Conservation (phyloP, 1,140 invertebrate genomes). For the Mylabris phalerata region DNA sequence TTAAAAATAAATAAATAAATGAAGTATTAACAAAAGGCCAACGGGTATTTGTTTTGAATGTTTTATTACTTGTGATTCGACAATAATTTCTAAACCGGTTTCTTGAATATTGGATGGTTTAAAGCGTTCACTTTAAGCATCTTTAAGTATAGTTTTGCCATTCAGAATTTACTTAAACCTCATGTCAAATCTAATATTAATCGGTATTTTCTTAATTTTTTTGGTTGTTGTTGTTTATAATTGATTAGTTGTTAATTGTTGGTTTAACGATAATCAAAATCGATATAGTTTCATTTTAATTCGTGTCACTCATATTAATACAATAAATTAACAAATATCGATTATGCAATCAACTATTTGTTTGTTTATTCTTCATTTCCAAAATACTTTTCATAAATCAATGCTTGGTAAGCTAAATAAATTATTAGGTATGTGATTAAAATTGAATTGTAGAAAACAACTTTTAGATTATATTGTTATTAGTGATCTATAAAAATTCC, state of each 20-base stretch:
- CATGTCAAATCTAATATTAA: no score
- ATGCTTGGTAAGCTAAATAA: not conserved
- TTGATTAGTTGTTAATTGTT: no score
- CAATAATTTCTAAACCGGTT: conserved; percentile 9
- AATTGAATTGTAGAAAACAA: no score
- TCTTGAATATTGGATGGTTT: not conserved
- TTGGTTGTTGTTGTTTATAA: no score
- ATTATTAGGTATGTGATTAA: no score
- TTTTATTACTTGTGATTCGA: conserved; percentile 1
- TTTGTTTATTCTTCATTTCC: not conserved
- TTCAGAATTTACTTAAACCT: no score
- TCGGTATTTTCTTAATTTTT: no score
- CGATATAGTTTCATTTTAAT: not conserved
- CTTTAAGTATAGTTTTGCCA: no score
- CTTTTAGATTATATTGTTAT: no score
- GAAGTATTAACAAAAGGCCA: conserved; percentile 3
- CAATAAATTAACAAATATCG: conserved; percentile 1
- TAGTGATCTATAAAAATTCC: no score
- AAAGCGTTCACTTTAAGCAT: no score
- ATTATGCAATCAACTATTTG: conserved; percentile 3
- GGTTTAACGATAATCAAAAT: not conserved
- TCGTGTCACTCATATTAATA: not conserved
- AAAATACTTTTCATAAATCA: not conserved
- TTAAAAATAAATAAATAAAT: conserved; percentile 8
- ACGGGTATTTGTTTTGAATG: conserved; percentile 4